Percentiles rank a stretch among this genome's conserved stretches.
Conservation (phyloP, 2,113 vertebrate genomes). For the Brevimyrus niger region DNA sequence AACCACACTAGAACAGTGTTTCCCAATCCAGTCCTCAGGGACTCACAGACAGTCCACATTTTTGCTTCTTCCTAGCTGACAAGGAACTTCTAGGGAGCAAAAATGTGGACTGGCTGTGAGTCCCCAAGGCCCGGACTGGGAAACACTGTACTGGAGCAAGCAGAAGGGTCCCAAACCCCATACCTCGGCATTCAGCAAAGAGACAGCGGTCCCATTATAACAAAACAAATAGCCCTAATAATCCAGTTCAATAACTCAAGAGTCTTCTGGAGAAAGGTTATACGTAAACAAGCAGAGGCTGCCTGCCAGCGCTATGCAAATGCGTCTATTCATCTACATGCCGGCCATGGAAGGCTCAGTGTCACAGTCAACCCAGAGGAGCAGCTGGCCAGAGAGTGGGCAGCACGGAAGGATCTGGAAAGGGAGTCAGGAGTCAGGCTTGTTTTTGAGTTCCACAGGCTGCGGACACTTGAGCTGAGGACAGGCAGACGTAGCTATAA, state of each 20-base stretch:
- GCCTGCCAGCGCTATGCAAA: neutral
- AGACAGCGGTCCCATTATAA: neutral
- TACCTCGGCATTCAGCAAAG: neutral
- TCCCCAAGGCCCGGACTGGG: neutral
- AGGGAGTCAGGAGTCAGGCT: neutral
- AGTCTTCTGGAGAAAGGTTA: neutral
- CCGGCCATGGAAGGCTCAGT: neutral
- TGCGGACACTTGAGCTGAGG: neutral
- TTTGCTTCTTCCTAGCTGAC: neutral
- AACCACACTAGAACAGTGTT: neutral
- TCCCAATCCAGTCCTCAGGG: neutral
- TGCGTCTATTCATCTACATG: neutral
- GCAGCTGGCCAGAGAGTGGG: neutral
- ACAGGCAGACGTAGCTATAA: neutral
- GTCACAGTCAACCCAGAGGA: neutral
- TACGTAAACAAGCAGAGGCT: neutral
- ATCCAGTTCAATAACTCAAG: neutral
- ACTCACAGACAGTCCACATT: neutral
- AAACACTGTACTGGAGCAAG: neutral
- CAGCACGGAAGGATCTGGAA: neutral
- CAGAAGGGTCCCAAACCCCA: neutral
- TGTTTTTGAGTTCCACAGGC: neutral
- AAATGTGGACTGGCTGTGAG: neutral
- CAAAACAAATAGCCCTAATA: neutral
- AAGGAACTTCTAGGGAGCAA: neutral